These are phyloP conservation scores for Ditylenchus weischeri DNA, from an alignment of 2,888 invertebrate genomes.

Conservation along the genomic window DNA sequence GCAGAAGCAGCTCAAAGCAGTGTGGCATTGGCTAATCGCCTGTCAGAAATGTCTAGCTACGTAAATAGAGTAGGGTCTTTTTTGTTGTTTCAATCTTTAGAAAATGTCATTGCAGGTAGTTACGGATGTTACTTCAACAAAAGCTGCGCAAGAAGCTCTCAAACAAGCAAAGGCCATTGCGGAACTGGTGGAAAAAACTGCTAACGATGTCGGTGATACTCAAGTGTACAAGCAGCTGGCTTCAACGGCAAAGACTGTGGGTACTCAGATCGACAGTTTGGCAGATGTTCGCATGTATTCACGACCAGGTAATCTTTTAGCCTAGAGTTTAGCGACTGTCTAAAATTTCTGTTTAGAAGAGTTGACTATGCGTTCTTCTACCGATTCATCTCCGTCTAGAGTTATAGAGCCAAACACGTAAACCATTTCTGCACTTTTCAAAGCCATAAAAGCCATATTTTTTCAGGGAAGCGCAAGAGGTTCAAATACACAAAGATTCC, in stretches of 20 bases:
- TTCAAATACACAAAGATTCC: constrained; percentile 94
- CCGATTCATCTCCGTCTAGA: constrained; percentile 24
- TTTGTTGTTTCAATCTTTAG: not conserved
- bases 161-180: constrained; percentile 79
- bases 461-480: constrained; percentile 74
- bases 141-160: constrained; percentile 70
- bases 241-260: constrained; percentile 62
- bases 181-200: constrained; percentile 78
- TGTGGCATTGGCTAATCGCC: constrained; percentile 80
- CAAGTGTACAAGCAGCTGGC: constrained; percentile 81
- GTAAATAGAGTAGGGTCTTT: constrained; percentile 69
- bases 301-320: constrained; percentile 59
- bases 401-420: not conserved
- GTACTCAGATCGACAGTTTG: constrained; percentile 69
- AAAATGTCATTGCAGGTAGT: no score
- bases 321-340: not conserved
- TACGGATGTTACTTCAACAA: not conserved
- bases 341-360: no score
- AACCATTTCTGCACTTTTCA: not conserved
- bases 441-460: constrained; percentile 1
- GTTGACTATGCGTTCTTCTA: constrained; percentile 48
- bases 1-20: constrained; percentile 82
- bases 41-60: constrained; percentile 80
- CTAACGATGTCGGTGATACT: constrained; percentile 83
- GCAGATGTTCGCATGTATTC: constrained; percentile 62